Evolutionary conservation across 2,797 vertebrate genomes (phyloP), one percentile per base, ranked within the genome.

Genomic region (Mus minutoides): DNA sequence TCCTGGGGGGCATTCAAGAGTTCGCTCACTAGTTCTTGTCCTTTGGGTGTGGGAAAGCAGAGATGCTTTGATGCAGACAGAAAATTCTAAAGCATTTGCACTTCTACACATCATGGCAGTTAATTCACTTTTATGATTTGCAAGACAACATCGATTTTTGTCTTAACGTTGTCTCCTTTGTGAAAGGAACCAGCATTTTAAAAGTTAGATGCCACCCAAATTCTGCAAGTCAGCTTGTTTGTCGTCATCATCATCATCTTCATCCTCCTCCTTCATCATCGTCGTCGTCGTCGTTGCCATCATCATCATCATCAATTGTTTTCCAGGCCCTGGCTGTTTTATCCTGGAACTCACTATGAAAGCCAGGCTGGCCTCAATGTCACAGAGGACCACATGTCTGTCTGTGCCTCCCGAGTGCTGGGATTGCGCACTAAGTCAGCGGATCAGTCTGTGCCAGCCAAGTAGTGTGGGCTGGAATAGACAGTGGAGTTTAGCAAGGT

Each of bases 141-240:
- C 60, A 67, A 60, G 67, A 37, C 24, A 31, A 21, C 43, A 49
- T 88, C 21, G 89, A 95, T 95, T 97, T 91, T 96, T 78, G 67
- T 82, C 89, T 95, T 83, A 82, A 54, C 1, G 22, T 83, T 82
- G 79, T 77, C 84, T 94, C 52, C 60, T 96, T 88, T 87, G 93
- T 92, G 93, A 96, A 90, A 92, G 62, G 86, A 86, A 90, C 49
- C 67, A 64, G 85, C 52, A 80, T 76, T 93, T 89, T 77, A 3
- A 85, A 62, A 17, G 40, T 87, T 75, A 62, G 75, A 69, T 62
- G 76, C 84, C 64, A 62, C 40, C 76, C 26, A 16, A 37, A 71
- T 86, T 58, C 69, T 90, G 67, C 71, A 83, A 64, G 79, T 56
- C 58, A 64, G 84, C 76, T 73, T 69, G 52, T 88, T 56, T 56